Base-by-base conservation (phyloP, 64 coral and sea anemone genomes). In the Porites australiensis region DNA sequence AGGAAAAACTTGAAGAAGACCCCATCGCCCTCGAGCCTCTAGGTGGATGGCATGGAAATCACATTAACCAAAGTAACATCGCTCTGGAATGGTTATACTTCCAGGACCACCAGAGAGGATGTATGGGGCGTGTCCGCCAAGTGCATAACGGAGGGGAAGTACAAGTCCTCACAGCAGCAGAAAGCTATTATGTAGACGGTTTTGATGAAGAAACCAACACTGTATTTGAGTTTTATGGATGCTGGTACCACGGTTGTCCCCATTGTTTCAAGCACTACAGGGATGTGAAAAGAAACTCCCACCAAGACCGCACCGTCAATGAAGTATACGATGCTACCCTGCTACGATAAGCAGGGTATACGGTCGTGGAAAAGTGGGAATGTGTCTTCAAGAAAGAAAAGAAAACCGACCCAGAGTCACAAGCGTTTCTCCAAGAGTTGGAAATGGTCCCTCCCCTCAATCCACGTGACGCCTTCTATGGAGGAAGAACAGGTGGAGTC, bases 191-290 rank as follows among this genome's bases (percentile, higher is more conserved):
- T 44, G 62, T 90, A 19, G 89, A 90, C 27, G 77, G 89, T 9
- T 90, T 2, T 50, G n/a, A 44, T 2, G 6, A 37, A 37, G 53
- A 7, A 55, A 55, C 9, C 52, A 3, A 19, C 48, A 13, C 62
- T 0, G 77, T 90, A 0, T 65, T 50, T 44, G 45, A 90, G 53
- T 92, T 78, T 52, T 27, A 85, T 3, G 90, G 90, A 9, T 92
- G 90, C 13, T 48, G 73, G 0, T 92, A 18, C 4, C 90, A 74
- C 46, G 79, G 50, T 3, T 92, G 90, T 43, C 55, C 65, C 3
- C 44, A 44, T 12, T 55, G 53, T 55, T 55, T 55, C 11, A 11
- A 0, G 37, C 0, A 23, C 48, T 37, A 37, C 27, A 45, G 44
- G 43, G 3, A 76, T 58, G 8, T 1, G 18, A 75, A 0, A 76